Evolutionary conservation across 2,113 vertebrate genomes (phyloP).

Genomic region (Sinocyclocheilus maitianheensis): DNA sequence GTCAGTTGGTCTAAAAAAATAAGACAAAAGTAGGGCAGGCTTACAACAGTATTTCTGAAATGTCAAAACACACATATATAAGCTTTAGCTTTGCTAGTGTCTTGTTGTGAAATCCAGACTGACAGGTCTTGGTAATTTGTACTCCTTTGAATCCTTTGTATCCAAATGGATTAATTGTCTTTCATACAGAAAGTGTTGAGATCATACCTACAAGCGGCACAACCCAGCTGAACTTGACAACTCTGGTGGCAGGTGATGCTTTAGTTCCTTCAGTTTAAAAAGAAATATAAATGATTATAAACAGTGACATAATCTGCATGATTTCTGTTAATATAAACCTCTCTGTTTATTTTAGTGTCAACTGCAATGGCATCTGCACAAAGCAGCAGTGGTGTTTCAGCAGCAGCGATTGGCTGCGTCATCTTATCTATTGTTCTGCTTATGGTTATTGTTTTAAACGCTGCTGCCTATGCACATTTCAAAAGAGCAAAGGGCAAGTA

Average conservation of each 20-base stretch:
- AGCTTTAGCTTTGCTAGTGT: background rate
- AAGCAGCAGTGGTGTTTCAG: background rate
- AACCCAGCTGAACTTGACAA: background rate
- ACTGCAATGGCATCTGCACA: no score
- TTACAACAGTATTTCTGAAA: conserved; percentile 2
- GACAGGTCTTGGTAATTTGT: background rate
- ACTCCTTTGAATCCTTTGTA: background rate
- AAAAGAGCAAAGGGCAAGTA: conserved; percentile 54
- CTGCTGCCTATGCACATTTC: conserved; percentile 39
- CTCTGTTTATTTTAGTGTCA: conserved; percentile 18
- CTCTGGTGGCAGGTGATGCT: background rate
- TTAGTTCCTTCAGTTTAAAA: background rate
- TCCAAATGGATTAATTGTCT: conserved; percentile 7
- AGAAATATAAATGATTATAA: background rate
- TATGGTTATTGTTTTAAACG: conserved; percentile 45
- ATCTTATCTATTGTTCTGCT: conserved; percentile 55
- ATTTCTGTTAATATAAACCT: background rate
- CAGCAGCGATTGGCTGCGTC: conserved; percentile 52
- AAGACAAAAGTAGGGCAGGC: background rate
- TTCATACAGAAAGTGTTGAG: background rate
- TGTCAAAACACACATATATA: background rate
- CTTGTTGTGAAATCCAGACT: background rate
- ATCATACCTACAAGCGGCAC: rapidly evolving
- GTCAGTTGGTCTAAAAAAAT: conserved; percentile 14
- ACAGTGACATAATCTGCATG: background rate